These are phyloP conservation scores for Ibidorhyncha struthersii DNA, from an alignment of 2,113 vertebrate genomes.

Conservation along the genomic window DNA sequence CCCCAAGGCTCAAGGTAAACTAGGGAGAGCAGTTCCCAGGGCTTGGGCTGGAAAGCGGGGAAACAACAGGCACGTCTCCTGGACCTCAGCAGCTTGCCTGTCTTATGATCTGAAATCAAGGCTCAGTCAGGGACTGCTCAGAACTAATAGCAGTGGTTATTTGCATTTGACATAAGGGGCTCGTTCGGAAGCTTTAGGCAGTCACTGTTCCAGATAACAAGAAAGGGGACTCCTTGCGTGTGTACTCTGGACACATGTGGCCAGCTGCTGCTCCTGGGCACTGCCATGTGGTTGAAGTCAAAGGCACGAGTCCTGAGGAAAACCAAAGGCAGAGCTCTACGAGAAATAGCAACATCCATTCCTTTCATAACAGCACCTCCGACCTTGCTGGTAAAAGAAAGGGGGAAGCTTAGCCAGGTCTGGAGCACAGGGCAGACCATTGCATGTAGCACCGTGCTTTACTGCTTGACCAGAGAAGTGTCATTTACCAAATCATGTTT, in stretches of 20 bases:
- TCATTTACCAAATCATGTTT: not conserved
- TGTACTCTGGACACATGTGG: not conserved
- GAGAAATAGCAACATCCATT: not conserved
- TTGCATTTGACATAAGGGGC: not conserved
- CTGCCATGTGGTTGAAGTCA: not conserved
- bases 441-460: not conserved
- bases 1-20: not conserved
- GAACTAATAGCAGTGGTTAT: not conserved
- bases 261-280: slow-evolving; percentile 5
- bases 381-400: not conserved
- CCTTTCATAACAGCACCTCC: not conserved
- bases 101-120: slow-evolving; percentile 9
- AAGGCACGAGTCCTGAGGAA: not conserved
- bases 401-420: not conserved
- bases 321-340: not conserved
- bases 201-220: not conserved
- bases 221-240: not conserved
- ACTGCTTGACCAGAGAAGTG: not conserved
- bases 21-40: not conserved
- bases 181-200: not conserved
- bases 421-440: not conserved
- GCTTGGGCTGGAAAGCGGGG: not conserved
- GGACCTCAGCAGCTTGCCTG: not conserved
- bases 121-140: not conserved
- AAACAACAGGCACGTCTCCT: not conserved